Conservation (phyloP, 2,113 vertebrate genomes). For the Coptodon bakossiorum region DNA sequence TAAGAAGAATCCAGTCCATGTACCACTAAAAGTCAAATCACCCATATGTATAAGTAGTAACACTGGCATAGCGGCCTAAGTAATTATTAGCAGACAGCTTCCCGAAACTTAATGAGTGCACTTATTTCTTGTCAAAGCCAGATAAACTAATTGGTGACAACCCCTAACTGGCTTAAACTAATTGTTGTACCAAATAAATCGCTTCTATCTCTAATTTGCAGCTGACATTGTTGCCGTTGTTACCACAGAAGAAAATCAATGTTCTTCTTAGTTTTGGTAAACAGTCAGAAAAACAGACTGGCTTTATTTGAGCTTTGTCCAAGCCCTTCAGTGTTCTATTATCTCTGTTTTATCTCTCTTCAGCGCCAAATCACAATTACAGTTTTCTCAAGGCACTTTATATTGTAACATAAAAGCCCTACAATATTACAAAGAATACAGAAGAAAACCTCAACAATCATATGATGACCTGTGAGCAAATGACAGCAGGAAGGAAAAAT, state of each 20-base stretch:
- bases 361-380: background rate
- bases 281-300: background rate
- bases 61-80: background rate
- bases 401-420: background rate
- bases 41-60: background rate
- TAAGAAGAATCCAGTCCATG: background rate
- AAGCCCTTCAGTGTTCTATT: background rate
- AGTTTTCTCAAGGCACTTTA: background rate
- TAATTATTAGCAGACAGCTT: constrained; percentile 9
- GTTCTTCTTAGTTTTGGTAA: background rate
- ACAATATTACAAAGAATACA: background rate
- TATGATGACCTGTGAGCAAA: background rate
- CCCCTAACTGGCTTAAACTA: constrained; percentile 17
- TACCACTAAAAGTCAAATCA: background rate
- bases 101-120: background rate
- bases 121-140: background rate
- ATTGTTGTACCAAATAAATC: constrained; percentile 18
- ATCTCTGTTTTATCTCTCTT: background rate
- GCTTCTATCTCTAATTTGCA: background rate
- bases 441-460: background rate
- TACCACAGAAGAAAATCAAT: background rate
- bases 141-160: constrained; percentile 10
- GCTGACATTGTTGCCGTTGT: background rate
- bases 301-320: background rate
- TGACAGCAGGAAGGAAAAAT: background rate